phyloP scores from a whole-genome alignment of 2,797 vertebrate genomes.

The Sebastes steindachneri region DNA sequence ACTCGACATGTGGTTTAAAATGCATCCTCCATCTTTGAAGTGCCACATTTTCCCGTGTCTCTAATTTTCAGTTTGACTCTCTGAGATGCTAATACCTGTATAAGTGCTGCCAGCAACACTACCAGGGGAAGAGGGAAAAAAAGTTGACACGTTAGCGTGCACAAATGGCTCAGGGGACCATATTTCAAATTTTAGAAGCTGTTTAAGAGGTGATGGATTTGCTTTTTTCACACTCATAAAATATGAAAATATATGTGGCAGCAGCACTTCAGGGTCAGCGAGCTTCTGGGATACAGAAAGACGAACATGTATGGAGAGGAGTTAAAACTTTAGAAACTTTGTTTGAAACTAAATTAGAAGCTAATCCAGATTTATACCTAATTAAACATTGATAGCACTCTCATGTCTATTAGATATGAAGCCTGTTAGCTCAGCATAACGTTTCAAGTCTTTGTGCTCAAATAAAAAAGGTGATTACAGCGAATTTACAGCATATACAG shows the following conservation, averaged over 20 bases:
- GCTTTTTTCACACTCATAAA: slow-evolving; percentile 8
- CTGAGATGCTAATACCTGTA: slow-evolving; percentile 32
- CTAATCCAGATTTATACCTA: background rate
- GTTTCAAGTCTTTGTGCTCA: background rate
- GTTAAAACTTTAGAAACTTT: background rate
- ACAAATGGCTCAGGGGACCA: background rate
- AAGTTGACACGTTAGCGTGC: background rate
- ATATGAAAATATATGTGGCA: background rate
- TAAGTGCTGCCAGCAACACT: slow-evolving; percentile 7
- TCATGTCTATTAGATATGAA: background rate
- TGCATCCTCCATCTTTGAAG: slow-evolving; percentile 37
- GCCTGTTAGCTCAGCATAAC: background rate
- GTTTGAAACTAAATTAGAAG: background rate
- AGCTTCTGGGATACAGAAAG: background rate
- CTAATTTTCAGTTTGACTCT: slow-evolving; percentile 43
- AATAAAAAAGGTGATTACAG: background rate
- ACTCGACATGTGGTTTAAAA: slow-evolving; percentile 21
- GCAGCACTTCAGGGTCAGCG: background rate
- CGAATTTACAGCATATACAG: background rate
- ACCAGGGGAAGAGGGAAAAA: background rate
- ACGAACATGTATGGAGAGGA: background rate
- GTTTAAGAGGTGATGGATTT: slow-evolving; percentile 14
- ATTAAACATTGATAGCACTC: background rate
- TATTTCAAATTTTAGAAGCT: background rate
- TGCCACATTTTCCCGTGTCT: slow-evolving; percentile 35